These are phyloP conservation scores for human (Homo sapiens) DNA, from an alignment of 2,113 vertebrate genomes.

Conservation along the genomic window GRCh38 chr4:42437501-42438000, in stretches of 20 bases:
- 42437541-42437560: neutral
- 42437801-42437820: neutral
- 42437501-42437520: neutral
- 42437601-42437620: neutral
- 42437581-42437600: neutral
- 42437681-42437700: neutral
- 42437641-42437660: neutral
- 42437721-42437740: neutral
- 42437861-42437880: neutral
- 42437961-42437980: neutral
- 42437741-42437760: neutral
- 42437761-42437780: constrained; percentile 23
- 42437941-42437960: neutral
- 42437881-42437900: neutral
- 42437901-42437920: neutral
- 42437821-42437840: fast-evolving
- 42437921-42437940: neutral
- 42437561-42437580: neutral
- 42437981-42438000: neutral
- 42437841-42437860: neutral
- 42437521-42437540: neutral
- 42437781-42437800: neutral
- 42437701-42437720: neutral
- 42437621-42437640: neutral
- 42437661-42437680: constrained; percentile 27